phyloP scores from a whole-genome alignment of 1,140 invertebrate genomes.

The Drosophila repleta region DNA sequence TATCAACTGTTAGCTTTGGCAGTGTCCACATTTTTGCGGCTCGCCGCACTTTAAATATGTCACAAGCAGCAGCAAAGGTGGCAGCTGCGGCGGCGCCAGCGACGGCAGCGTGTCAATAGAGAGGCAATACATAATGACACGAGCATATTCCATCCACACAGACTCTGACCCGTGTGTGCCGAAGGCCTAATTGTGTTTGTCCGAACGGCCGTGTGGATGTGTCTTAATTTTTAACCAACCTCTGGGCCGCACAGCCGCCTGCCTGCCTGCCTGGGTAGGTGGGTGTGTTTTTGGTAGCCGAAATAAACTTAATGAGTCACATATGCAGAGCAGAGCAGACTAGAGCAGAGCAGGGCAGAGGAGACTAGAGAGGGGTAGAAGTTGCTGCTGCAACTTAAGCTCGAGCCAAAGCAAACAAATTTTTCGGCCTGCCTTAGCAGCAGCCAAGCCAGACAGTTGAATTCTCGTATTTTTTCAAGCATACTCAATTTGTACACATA shows the following conservation, averaged over 20 bases:
- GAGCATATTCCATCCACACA: neutral
- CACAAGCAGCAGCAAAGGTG: conserved; percentile 6
- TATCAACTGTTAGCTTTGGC: neutral
- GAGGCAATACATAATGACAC: neutral
- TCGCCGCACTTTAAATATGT: neutral
- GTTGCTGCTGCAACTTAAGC: conserved; percentile 59
- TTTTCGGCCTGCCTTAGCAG: conserved; percentile 53
- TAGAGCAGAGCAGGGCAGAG: conserved; percentile 17
- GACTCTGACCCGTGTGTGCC: neutral
- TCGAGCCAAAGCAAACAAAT: conserved; percentile 29
- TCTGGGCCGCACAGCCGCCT: neutral
- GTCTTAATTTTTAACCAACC: conserved; percentile 14
- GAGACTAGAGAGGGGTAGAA: conserved; percentile 4
- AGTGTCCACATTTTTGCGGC: conserved; percentile 2
- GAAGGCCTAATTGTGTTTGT: conserved; percentile 5
- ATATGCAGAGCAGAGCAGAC: conserved; percentile 33
- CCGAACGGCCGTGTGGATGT: neutral
- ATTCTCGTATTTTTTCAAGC: conserved; percentile 11
- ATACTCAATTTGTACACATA: conserved; percentile 16
- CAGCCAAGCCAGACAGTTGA: conserved; percentile 45
- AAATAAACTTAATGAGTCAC: conserved; percentile 78
- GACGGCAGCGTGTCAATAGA: neutral
- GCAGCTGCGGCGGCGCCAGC: neutral
- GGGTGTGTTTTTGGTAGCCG: conserved; percentile 55
- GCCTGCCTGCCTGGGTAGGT: neutral